phyloP scores from a whole-genome alignment of 2,113 vertebrate genomes.

The Peromyscus maniculatus region DNA sequence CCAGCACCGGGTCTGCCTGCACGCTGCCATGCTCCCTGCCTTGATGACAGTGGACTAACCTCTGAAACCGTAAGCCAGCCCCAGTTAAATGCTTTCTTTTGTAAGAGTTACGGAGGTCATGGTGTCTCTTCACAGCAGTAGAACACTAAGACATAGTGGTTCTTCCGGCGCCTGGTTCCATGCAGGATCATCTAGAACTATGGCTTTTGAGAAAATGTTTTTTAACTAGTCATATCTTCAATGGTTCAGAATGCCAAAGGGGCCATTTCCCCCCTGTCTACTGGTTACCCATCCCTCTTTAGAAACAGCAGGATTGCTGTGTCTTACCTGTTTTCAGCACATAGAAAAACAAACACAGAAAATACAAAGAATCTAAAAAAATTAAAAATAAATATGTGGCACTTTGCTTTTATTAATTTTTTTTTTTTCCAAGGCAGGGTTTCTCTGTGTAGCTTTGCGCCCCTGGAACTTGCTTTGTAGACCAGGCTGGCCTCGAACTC shows the following conservation, averaged over 20 bases:
- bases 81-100: not conserved
- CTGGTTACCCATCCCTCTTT: not conserved
- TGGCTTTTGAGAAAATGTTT: not conserved
- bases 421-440: not conserved
- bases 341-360: not conserved
- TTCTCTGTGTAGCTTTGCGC: no score
- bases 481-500: no score
- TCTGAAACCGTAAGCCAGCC: not conserved
- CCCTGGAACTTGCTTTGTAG: no score
- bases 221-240: not conserved
- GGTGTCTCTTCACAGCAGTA: not conserved
- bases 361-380: not conserved
- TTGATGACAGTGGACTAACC: not conserved
- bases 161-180: not conserved
- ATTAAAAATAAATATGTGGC: not conserved
- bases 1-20: not conserved
- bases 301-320: not conserved
- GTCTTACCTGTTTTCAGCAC: not conserved
- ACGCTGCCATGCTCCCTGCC: not conserved
- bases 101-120: not conserved
- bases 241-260: conserved; percentile 13
- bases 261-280: not conserved
- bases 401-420: not conserved
- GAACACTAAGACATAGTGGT: not conserved
- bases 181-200: conserved; percentile 14